Evolutionary conservation across 2,797 vertebrate species (phyloP).

Genomic region (Neostethus bicornis): DNA sequence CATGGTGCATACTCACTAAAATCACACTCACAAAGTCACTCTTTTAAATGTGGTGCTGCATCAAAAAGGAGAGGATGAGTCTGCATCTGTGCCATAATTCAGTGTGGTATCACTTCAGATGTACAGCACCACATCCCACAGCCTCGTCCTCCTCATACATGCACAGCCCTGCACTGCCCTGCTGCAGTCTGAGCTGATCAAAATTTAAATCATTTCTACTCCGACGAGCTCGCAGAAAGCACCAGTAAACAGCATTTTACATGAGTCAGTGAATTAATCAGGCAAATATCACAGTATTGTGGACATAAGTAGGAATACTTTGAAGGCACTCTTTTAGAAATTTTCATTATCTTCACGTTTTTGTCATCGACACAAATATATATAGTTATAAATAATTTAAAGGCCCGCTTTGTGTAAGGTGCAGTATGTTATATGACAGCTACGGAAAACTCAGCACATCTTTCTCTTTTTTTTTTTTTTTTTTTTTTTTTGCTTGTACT

Average conservation of each 20-base stretch:
- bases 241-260: conserved; percentile 13
- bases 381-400: conserved; percentile 21
- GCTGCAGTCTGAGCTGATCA: conserved; percentile 14
- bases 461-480: conserved; percentile 12
- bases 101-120: conserved; percentile 12
- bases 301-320: not conserved
- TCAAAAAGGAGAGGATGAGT: conserved; percentile 11
- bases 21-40: conserved; percentile 6
- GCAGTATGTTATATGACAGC: not conserved
- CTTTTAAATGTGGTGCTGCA: conserved; percentile 6
- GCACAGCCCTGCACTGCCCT: conserved; percentile 3
- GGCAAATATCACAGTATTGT: not conserved
- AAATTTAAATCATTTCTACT: conserved; percentile 30
- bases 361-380: not conserved
- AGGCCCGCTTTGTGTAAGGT: not conserved
- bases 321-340: too few species aligned
- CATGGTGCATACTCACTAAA: conserved; percentile 3
- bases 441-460: conserved; percentile 17
- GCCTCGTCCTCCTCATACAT: not conserved
- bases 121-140: conserved; percentile 3
- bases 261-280: conserved; percentile 10
- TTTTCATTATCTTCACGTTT: not conserved
- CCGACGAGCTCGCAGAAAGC: not conserved
- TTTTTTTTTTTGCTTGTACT: conserved; percentile 34
- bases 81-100: conserved; percentile 18